Evolutionary conservation across 2,113 vertebrate species (phyloP).

Genomic region (Istiophorus platypterus): DNA sequence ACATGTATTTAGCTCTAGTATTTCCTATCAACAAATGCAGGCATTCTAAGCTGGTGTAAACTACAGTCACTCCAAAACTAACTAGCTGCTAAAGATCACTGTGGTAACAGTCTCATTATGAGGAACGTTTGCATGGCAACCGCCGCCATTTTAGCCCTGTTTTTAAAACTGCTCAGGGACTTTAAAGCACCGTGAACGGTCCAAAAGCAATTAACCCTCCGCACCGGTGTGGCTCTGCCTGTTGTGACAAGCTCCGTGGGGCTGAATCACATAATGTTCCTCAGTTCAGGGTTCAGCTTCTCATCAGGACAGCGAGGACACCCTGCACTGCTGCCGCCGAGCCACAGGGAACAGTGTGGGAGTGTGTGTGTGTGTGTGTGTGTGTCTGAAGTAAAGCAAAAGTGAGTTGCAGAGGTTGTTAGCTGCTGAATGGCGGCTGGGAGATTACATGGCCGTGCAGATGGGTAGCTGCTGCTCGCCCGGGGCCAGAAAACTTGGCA

Average conservation of each 20-base stretch:
- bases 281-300: conserved; percentile 29
- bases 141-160: neutral
- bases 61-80: neutral
- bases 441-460: conserved; percentile 32
- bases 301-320: conserved; percentile 35
- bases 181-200: conserved; percentile 1
- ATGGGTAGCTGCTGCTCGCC: conserved; percentile 41
- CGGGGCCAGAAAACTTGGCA: conserved; percentile 20
- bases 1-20: too few species aligned
- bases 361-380: conserved; percentile 16
- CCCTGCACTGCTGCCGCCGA: conserved; percentile 21
- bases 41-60: neutral
- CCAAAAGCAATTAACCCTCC: conserved; percentile 37
- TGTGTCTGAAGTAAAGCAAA: conserved; percentile 1
- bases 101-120: neutral
- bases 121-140: neutral
- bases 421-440: conserved; percentile 37
- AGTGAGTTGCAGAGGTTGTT: conserved; percentile 48
- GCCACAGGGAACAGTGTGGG: neutral
- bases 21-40: neutral
- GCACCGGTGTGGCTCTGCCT: neutral
- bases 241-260: conserved; percentile 38
- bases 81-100: neutral
- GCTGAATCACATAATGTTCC: conserved; percentile 42
- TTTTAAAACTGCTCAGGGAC: conserved; percentile 19